These are phyloP conservation scores for Ceratitis capitata DNA, from an alignment of 1,140 invertebrate genomes.

Conservation along the genomic window DNA sequence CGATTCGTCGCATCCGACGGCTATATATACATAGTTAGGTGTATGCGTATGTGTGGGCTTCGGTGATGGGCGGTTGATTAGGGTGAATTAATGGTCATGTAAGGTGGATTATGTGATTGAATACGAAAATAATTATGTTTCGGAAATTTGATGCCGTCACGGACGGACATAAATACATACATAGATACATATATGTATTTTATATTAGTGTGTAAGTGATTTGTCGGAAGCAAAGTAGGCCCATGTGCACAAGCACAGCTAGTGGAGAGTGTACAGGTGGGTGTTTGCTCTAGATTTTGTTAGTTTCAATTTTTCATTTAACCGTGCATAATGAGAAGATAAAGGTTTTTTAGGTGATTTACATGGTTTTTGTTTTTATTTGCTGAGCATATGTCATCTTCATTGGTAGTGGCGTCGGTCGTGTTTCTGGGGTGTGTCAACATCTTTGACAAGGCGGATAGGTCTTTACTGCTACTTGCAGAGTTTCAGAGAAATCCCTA, in stretches of 20 bases:
- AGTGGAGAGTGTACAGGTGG: background rate
- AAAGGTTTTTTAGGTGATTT: constrained; percentile 23
- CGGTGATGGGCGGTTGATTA: constrained; percentile 56
- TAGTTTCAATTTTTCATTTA: background rate
- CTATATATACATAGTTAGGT: background rate
- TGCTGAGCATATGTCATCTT: background rate
- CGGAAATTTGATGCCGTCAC: constrained; percentile 61
- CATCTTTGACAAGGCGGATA: no score
- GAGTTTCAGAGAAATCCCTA: no score
- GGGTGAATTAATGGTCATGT: constrained; percentile 66
- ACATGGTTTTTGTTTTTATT: constrained; percentile 21
- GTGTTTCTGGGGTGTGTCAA: no score
- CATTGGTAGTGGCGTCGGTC: no score
- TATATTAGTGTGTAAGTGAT: background rate
- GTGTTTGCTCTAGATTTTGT: background rate
- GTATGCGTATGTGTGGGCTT: background rate
- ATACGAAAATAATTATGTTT: constrained; percentile 65
- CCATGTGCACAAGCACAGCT: background rate
- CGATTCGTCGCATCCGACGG: constrained; percentile 44
- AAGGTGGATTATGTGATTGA: constrained; percentile 65
- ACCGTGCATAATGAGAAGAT: constrained; percentile 55
- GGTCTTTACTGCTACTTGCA: no score
- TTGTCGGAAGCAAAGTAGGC: background rate
- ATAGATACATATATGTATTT: background rate
- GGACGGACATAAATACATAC: background rate